Evolutionary conservation across 2,888 invertebrate species (phyloP).

Genomic region (Serrognathus titanus): DNA sequence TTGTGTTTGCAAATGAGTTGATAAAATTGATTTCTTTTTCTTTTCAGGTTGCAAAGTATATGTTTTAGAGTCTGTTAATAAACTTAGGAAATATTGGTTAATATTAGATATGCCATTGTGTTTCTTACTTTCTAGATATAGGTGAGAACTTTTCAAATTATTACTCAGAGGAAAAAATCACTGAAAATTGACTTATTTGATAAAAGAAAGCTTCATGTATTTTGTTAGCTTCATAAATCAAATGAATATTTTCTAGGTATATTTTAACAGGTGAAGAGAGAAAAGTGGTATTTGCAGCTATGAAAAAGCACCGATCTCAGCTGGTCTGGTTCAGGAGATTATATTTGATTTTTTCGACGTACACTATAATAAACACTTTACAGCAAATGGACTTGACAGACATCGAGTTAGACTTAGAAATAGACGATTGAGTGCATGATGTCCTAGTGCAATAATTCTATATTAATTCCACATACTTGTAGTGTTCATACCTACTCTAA

Average conservation of each 20-base stretch:
- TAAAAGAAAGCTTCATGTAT: background rate
- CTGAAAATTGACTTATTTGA: background rate
- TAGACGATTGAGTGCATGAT: conserved; percentile 51
- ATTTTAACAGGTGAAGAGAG: conserved; percentile 63
- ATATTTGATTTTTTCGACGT: conserved; percentile 85
- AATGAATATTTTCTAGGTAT: conserved; percentile 51
- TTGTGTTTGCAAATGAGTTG: no score
- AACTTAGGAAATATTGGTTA: conserved; percentile 81
- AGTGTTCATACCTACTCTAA: no score
- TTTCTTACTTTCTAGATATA: conserved; percentile 71
- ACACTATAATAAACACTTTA: conserved; percentile 86
- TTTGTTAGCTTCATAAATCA: no score
- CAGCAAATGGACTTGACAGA: conserved; percentile 71
- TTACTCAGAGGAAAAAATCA: background rate
- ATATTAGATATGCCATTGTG: conserved; percentile 81
- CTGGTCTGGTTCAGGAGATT: conserved; percentile 91
- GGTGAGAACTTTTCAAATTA: conserved; percentile 52
- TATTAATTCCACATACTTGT: no score
- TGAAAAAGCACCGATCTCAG: conserved; percentile 87
- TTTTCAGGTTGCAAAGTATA: conserved; percentile 77
- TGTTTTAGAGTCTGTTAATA: conserved; percentile 79
- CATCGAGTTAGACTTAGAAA: conserved; percentile 72
- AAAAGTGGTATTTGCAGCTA: conserved; percentile 65
- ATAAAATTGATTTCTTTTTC: conserved; percentile 14
- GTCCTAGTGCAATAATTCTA: no score